Evolutionary conservation across 1,140 invertebrate species (phyloP).

Genomic region (Theocolax elegans): DNA sequence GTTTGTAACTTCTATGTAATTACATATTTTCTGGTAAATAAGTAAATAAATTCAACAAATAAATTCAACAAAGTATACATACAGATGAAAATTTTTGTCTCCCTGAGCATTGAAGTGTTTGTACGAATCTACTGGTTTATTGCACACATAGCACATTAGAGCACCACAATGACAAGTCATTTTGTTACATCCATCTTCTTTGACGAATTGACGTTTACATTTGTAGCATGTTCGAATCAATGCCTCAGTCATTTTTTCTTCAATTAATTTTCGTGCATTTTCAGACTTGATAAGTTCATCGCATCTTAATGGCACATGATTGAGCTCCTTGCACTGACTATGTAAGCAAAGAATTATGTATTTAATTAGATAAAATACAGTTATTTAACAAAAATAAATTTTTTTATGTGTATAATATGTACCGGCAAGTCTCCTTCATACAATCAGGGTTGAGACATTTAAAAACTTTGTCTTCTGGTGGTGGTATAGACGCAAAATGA

Average conservation of each 20-base stretch:
- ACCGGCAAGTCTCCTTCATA: conserved; percentile 74
- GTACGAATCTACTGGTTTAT: conserved; percentile 71
- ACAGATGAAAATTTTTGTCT: conserved; percentile 47
- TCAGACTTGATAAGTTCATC: conserved; percentile 72
- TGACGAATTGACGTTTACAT: conserved; percentile 72
- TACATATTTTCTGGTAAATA: too few species aligned
- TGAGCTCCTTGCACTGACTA: conserved; percentile 72
- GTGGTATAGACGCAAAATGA: conserved; percentile 72
- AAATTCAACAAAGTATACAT: too few species aligned
- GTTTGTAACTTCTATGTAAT: too few species aligned
- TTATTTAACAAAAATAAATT: conserved; percentile 21
- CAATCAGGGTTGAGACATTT: conserved; percentile 75
- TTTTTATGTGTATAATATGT: not conserved
- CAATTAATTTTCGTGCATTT: conserved; percentile 70
- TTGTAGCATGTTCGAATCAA: conserved; percentile 73
- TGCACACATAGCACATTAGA: conserved; percentile 77
- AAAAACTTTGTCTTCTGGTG: conserved; percentile 72
- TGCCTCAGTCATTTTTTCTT: conserved; percentile 76
- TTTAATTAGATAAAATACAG: conserved; percentile 25
- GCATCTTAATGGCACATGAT: conserved; percentile 74
- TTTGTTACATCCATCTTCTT: conserved; percentile 77
- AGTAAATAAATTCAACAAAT: too few species aligned
- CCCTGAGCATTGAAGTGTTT: conserved; percentile 71
- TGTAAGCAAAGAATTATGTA: conserved; percentile 26
- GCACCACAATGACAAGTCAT: conserved; percentile 78